Conservation (phyloP, 2,797 vertebrate genomes). For the Gobio occitaniae region DNA sequence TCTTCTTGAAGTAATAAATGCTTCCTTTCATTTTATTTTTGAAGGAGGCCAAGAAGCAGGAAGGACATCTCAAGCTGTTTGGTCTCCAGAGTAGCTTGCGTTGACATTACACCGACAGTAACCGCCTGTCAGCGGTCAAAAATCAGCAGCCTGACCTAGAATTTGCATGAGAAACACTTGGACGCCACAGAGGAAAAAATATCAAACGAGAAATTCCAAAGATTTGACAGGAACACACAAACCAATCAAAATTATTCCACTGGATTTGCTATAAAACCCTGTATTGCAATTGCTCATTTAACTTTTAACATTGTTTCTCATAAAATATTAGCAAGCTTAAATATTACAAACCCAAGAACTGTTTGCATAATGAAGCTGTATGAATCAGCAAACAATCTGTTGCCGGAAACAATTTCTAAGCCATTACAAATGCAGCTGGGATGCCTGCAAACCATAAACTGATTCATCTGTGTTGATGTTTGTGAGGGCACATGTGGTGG, state of each 20-base stretch:
- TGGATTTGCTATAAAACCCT: slow-evolving; percentile 8
- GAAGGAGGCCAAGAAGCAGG: slow-evolving; percentile 36
- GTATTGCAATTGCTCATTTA: background rate
- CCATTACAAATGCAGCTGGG: slow-evolving; percentile 47
- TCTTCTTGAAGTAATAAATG: slow-evolving; percentile 35
- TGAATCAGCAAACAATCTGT: slow-evolving; percentile 51
- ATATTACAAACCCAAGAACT: slow-evolving; percentile 44
- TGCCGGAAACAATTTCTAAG: slow-evolving; percentile 56
- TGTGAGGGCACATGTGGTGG: slow-evolving; percentile 10
- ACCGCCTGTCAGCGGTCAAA: background rate
- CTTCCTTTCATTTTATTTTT: slow-evolving; percentile 37
- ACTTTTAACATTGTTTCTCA: background rate
- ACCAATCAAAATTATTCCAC: slow-evolving; percentile 24
- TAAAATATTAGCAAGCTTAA: slow-evolving; percentile 35
- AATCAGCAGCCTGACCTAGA: slow-evolving; percentile 30
- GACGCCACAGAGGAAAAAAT: slow-evolving; percentile 13
- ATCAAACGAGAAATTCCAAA: slow-evolving; percentile 32
- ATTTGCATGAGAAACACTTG: slow-evolving; percentile 37
- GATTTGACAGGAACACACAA: slow-evolving; percentile 33
- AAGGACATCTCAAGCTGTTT: slow-evolving; percentile 34
- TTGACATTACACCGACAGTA: slow-evolving; percentile 45
- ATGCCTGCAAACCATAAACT: slow-evolving; percentile 18
- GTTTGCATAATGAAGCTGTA: slow-evolving; percentile 49
- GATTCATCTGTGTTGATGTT: slow-evolving; percentile 31
- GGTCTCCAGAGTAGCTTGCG: slow-evolving; percentile 39